phyloP scores from a whole-genome alignment of 2,888 invertebrate species.

The Ophion ellenae region DNA sequence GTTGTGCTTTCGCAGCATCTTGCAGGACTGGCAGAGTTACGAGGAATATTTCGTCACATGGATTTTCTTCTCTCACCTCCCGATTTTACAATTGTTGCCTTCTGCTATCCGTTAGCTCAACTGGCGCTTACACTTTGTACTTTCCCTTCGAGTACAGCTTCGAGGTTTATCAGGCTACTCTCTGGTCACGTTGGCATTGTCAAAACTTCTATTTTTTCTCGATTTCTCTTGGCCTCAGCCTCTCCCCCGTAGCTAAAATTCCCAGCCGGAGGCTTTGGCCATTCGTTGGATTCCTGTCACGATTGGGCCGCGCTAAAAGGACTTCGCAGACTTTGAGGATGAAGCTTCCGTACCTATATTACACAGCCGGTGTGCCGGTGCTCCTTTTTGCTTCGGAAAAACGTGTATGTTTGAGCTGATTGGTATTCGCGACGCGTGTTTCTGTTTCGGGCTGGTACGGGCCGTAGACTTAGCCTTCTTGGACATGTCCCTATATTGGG shows the following conservation, averaged over 20 bases:
- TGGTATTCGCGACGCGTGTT: conserved; percentile 78
- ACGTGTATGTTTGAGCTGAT: conserved; percentile 66
- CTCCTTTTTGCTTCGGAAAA: conserved; percentile 23
- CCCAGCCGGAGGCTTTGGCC: conserved; percentile 1
- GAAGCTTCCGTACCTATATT: conserved; percentile 1
- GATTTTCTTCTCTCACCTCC: background rate
- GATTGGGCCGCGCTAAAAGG: conserved; percentile 31
- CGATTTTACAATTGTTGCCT: no score
- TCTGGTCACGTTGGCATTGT: no score
- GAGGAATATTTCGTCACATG: conserved; percentile 1
- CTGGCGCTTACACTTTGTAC: no score
- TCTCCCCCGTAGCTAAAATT: conserved; percentile 17
- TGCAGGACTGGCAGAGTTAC: conserved; percentile 10
- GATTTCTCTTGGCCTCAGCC: background rate
- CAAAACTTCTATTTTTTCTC: conserved; percentile 42
- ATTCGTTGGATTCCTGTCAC: conserved; percentile 58
- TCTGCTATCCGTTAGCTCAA: no score
- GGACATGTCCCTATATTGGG: conserved; percentile 14
- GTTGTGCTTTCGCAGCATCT: background rate
- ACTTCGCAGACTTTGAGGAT: conserved; percentile 11
- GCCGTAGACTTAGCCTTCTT: conserved; percentile 39
- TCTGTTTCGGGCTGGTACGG: conserved; percentile 51
- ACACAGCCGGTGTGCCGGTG: conserved; percentile 22
- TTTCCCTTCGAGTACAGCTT: no score
- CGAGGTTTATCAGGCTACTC: no score